Evolutionary conservation across 2,113 vertebrate genomes (phyloP).

Genomic region (Machaerirhynchus nigripectus): DNA sequence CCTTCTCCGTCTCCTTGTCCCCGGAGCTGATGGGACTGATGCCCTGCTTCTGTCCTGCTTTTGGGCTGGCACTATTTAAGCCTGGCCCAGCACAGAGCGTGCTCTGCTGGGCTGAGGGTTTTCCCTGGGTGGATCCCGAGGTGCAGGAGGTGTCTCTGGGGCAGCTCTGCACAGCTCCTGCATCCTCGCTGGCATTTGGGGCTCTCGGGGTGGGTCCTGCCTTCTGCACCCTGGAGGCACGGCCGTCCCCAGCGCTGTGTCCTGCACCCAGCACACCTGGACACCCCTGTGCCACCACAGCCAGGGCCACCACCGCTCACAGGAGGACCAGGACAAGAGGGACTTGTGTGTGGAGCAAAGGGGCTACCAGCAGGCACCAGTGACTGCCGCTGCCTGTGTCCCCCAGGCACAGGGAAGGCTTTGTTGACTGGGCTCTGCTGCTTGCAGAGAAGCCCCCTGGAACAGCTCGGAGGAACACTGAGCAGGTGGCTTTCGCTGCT

Average conservation of each 20-base stretch:
- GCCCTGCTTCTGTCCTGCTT: background rate
- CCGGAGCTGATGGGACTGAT: background rate
- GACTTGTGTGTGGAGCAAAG: background rate
- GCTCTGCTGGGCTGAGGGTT: background rate
- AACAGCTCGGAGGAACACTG: accelerated
- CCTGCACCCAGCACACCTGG: background rate
- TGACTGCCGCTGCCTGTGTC: background rate
- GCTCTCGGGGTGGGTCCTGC: background rate
- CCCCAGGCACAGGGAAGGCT: accelerated
- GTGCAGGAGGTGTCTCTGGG: background rate
- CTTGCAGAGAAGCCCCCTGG: background rate
- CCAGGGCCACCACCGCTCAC: background rate
- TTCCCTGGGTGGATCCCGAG: background rate
- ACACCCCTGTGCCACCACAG: background rate
- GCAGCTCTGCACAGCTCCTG: background rate
- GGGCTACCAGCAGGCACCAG: background rate
- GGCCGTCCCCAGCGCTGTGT: accelerated
- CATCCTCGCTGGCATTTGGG: background rate
- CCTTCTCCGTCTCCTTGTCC: background rate
- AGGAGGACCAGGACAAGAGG: background rate
- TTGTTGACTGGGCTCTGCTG: background rate
- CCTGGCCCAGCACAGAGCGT: background rate
- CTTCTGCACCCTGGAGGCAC: background rate
- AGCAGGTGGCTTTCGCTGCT: background rate
- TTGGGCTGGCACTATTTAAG: background rate